Conservation (phyloP, 2,888 invertebrate genomes). For the Antitype chi region DNA sequence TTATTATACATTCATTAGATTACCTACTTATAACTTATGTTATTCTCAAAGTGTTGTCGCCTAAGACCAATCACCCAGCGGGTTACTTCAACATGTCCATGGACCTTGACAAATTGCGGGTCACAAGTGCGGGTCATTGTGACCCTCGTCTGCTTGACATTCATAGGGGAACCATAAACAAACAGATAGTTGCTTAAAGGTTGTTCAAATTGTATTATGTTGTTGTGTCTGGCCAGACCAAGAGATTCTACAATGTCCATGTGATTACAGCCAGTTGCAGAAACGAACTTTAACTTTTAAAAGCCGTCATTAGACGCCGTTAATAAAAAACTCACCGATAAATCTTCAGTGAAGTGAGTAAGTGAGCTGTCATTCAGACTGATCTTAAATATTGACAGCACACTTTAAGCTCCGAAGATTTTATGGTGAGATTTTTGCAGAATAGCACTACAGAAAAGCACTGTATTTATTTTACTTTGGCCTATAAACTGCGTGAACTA, state of each 20-base stretch:
- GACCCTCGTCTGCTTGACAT: constrained; percentile 60
- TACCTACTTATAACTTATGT: no score
- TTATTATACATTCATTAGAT: no score
- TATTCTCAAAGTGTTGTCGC: neutral
- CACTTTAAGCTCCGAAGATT: no score
- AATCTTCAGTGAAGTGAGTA: no score
- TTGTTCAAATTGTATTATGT: constrained; percentile 32
- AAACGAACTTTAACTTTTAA: no score
- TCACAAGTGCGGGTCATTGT: constrained; percentile 40
- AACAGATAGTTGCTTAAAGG: constrained; percentile 37
- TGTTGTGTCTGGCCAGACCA: neutral
- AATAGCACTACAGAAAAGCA: neutral
- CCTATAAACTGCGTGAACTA: neutral
- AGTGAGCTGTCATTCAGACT: no score
- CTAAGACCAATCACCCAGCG: constrained; percentile 31
- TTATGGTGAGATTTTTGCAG: no score
- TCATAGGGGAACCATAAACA: constrained; percentile 47
- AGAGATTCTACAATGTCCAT: neutral
- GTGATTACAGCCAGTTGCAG: no score
- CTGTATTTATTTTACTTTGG: neutral
- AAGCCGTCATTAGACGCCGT: no score
- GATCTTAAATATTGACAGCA: no score
- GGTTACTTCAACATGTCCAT: constrained; percentile 41
- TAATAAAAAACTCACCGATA: no score
- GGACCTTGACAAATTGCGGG: constrained; percentile 51